These are phyloP conservation scores for Pluvianellus socialis DNA, from an alignment of 2,113 vertebrate species.

Conservation along the genomic window DNA sequence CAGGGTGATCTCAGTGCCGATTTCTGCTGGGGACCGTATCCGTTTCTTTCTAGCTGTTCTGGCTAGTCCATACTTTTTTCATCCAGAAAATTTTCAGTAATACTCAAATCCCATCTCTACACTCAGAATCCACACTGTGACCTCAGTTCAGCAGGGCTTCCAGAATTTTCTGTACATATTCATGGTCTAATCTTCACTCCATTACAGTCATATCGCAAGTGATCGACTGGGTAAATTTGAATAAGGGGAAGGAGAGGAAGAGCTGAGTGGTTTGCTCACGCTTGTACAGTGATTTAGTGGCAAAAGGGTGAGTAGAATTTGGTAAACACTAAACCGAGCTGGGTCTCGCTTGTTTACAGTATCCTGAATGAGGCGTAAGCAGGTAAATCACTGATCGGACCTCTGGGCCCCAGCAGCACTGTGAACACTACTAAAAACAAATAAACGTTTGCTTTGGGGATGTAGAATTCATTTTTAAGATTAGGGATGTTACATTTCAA, in stretches of 20 bases:
- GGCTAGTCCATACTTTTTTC: background rate
- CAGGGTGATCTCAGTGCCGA: background rate
- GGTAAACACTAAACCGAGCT: background rate
- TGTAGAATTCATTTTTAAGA: background rate
- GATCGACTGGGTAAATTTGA: conserved; percentile 4
- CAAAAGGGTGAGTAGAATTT: background rate
- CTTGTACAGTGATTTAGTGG: conserved; percentile 11
- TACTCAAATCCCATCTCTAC: background rate
- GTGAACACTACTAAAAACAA: background rate
- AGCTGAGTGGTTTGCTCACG: background rate
- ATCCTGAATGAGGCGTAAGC: background rate
- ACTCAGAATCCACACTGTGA: background rate
- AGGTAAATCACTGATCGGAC: background rate
- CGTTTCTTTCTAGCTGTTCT: background rate
- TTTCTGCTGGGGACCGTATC: background rate
- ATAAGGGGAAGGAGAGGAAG: conserved; percentile 34
- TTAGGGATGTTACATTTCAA: background rate
- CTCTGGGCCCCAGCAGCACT: background rate
- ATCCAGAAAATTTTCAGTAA: background rate
- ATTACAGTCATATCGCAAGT: background rate
- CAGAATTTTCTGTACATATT: conserved; percentile 26
- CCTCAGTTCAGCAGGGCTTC: background rate
- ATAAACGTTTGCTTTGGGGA: background rate
- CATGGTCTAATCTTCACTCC: background rate
- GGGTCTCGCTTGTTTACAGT: background rate